These are phyloP conservation scores for Eubasilissa regina DNA, from an alignment of 1,140 invertebrate species.

Conservation along the genomic window DNA sequence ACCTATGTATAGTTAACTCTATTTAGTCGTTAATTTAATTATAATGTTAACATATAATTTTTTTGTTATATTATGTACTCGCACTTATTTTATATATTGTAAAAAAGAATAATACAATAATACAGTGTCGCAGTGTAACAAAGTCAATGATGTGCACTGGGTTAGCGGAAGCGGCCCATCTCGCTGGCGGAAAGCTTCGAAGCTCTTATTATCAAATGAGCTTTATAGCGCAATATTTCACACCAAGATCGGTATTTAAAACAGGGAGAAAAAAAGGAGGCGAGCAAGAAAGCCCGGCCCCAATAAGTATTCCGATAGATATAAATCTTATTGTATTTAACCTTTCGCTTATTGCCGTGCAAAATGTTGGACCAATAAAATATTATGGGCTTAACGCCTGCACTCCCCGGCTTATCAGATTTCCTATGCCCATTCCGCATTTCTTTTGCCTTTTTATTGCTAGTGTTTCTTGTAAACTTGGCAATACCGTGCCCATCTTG, in stretches of 20 bases:
- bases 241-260: slow-evolving; percentile 58
- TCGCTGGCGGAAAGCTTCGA: slow-evolving; percentile 28
- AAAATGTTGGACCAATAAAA: slow-evolving; percentile 60
- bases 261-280: slow-evolving; percentile 53
- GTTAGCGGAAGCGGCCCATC: slow-evolving; percentile 2
- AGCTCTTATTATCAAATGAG: slow-evolving; percentile 58
- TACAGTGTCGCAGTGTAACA: neutral
- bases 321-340: slow-evolving; percentile 61
- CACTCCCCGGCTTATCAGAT: slow-evolving; percentile 56
- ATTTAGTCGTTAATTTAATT: no score
- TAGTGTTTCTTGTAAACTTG: neutral
- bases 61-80: no score
- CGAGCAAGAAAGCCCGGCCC: slow-evolving; percentile 42
- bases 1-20: no score
- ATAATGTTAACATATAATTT: no score
- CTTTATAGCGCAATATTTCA: slow-evolving; percentile 60
- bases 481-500: neutral
- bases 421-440: slow-evolving; percentile 26
- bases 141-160: neutral
- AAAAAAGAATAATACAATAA: no score
- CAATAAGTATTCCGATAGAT: slow-evolving; percentile 60
- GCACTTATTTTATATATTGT: no score
- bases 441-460: slow-evolving; percentile 16
- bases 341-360: slow-evolving; percentile 60
- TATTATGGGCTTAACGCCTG: slow-evolving; percentile 58